phyloP scores from a whole-genome alignment of 2,797 vertebrate species.

The Threskiornis aethiopicus region DNA sequence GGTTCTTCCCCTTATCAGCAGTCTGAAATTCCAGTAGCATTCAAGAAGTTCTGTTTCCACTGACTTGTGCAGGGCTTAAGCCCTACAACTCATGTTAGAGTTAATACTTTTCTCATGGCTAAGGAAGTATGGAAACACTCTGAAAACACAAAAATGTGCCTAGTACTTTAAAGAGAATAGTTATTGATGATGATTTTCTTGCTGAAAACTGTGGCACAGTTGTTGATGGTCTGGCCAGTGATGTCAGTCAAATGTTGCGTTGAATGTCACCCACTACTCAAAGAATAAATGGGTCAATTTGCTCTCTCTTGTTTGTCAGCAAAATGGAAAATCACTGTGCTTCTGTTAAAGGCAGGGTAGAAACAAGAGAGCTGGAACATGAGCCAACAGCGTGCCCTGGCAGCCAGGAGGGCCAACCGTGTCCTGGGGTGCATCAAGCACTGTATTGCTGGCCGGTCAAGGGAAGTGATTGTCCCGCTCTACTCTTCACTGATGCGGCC shows the following conservation, averaged over 20 bases:
- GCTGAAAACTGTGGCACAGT: not conserved
- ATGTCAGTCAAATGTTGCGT: not conserved
- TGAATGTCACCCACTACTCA: not conserved
- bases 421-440: no score
- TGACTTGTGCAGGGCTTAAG: not conserved
- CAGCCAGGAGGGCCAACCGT: no score
- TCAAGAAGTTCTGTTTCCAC: not conserved
- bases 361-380: not conserved
- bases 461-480: no score
- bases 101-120: not conserved
- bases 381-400: no score
- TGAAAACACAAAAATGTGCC: not conserved
- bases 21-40: not conserved
- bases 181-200: not conserved
- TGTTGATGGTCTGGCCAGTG: not conserved
- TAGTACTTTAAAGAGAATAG: not conserved
- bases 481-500: no score
- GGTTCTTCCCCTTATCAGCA: not conserved
- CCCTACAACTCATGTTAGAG: not conserved
- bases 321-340: not conserved
- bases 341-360: constrained; percentile 1
- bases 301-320: not conserved
- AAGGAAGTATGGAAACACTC: not conserved
- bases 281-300: not conserved
- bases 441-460: no score